phyloP scores from a whole-genome alignment of 2,888 invertebrate genomes.

The Melieria omissa region DNA sequence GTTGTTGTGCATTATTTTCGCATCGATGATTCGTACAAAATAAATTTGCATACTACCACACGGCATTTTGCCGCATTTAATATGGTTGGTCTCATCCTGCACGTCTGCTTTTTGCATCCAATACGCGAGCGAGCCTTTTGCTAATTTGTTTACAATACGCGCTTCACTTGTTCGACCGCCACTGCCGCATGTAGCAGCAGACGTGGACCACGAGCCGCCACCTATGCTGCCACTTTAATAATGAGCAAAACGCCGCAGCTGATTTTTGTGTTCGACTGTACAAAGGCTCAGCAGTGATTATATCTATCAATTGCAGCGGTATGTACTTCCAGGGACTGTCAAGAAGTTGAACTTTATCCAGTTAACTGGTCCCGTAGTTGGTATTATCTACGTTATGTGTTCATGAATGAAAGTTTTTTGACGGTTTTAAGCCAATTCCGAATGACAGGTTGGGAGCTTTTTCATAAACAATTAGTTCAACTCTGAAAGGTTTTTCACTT shows the following conservation, averaged over 20 bases:
- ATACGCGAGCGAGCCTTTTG: conserved; percentile 39
- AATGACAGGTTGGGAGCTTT: too few species aligned
- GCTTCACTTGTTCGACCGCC: conserved; percentile 59
- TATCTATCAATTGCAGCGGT: neutral
- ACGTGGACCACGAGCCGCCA: conserved; percentile 52
- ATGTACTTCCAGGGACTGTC: too few species aligned
- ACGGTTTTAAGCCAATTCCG: too few species aligned
- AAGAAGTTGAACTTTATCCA: too few species aligned
- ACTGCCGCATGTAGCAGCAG: conserved; percentile 28
- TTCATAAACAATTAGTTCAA: too few species aligned
- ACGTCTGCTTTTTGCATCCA: neutral
- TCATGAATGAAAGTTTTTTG: too few species aligned
- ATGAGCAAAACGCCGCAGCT: too few species aligned
- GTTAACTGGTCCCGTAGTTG: too few species aligned
- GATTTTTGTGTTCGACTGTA: too few species aligned
- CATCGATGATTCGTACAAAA: conserved; percentile 24
- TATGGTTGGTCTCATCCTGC: conserved; percentile 18
- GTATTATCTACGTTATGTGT: too few species aligned
- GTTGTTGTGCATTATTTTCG: conserved; percentile 26
- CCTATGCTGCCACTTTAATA: too few species aligned
- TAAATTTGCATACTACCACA: conserved; percentile 12
- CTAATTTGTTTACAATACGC: conserved; percentile 66
- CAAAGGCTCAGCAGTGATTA: neutral
- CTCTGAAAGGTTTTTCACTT: too few species aligned
- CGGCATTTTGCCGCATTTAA: conserved; percentile 35